Conservation (phyloP, 1,140 invertebrate species). For the Zaprionus camerounensis region DNA sequence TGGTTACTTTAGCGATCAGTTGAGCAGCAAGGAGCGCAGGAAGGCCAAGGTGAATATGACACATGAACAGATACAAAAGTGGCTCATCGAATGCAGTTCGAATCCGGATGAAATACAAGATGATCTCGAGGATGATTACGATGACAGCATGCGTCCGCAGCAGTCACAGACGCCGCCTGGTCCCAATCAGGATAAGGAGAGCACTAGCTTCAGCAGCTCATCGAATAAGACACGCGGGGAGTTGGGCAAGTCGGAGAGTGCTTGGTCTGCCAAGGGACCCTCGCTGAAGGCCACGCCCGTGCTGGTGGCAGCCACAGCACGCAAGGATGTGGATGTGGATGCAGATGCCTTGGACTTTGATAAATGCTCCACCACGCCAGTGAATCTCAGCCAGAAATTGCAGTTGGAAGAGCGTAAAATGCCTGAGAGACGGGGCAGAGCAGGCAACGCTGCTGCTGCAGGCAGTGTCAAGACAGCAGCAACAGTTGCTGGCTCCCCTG, state of each 20-base stretch:
- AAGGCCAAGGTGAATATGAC: conserved; percentile 90
- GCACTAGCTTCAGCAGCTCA: conserved; percentile 76
- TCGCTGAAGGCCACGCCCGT: conserved; percentile 81
- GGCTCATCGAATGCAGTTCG: conserved; percentile 88
- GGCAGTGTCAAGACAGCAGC: conserved; percentile 22
- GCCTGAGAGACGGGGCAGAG: conserved; percentile 59
- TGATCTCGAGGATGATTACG: conserved; percentile 85
- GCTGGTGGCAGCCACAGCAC: conserved; percentile 42
- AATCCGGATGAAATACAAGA: conserved; percentile 86
- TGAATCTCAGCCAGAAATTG: conserved; percentile 71
- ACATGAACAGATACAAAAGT: conserved; percentile 89
- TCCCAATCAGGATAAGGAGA: conserved; percentile 71
- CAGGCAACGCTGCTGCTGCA: conserved; percentile 24
- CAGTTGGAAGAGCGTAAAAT: conserved; percentile 51
- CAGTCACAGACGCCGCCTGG: conserved; percentile 68
- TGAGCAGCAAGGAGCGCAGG: conserved; percentile 84
- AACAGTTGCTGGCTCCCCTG: conserved; percentile 14
- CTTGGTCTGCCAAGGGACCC: conserved; percentile 81
- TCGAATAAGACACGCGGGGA: conserved; percentile 77
- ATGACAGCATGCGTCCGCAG: conserved; percentile 74
- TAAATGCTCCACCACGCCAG: conserved; percentile 61
- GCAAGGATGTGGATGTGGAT: conserved; percentile 30
- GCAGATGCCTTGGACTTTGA: conserved; percentile 54
- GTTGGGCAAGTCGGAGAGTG: conserved; percentile 77
- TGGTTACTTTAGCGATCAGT: conserved; percentile 75